Evolutionary conservation across 1,140 invertebrate genomes (phyloP).

Genomic region (Drosophila dunni): DNA sequence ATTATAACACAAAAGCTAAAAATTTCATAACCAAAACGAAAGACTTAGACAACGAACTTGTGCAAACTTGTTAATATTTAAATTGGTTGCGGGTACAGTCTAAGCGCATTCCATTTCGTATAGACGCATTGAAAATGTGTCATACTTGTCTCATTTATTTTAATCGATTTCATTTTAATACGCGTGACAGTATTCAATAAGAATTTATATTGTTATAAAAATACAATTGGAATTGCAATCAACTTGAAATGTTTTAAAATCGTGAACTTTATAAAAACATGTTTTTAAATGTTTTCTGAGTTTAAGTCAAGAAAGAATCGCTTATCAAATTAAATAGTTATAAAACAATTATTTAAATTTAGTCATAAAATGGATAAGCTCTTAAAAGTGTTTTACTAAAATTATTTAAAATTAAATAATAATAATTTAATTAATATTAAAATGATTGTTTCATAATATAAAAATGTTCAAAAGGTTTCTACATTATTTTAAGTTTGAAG

Average conservation of each 20-base stretch:
- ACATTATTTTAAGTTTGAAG: too few relatives aligned
- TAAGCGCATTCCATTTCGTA: slow-evolving; percentile 2
- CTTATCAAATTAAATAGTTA: too few relatives aligned
- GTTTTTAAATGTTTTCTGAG: too few relatives aligned
- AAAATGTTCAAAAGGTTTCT: too few relatives aligned
- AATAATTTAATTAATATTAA: background rate
- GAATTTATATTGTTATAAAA: background rate
- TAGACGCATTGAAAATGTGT: background rate
- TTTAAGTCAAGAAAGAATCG: too few relatives aligned
- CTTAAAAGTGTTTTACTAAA: too few relatives aligned
- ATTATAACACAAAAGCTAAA: slow-evolving; percentile 3
- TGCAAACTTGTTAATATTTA: slow-evolving; percentile 6
- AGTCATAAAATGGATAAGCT: too few relatives aligned
- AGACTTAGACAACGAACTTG: slow-evolving; percentile 65
- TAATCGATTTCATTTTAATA: background rate
- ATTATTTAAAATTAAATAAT: background rate
- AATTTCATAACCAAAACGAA: slow-evolving; percentile 45
- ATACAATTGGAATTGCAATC: too few relatives aligned
- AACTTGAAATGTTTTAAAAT: too few relatives aligned
- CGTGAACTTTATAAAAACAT: too few relatives aligned
- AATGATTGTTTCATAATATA: background rate
- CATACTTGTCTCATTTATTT: background rate
- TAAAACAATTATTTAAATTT: too few relatives aligned
- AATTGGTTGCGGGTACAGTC: slow-evolving; percentile 40
- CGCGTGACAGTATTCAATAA: background rate